These are phyloP conservation scores for Notothenia rossii DNA, from an alignment of 2,113 vertebrate species.

Conservation along the genomic window DNA sequence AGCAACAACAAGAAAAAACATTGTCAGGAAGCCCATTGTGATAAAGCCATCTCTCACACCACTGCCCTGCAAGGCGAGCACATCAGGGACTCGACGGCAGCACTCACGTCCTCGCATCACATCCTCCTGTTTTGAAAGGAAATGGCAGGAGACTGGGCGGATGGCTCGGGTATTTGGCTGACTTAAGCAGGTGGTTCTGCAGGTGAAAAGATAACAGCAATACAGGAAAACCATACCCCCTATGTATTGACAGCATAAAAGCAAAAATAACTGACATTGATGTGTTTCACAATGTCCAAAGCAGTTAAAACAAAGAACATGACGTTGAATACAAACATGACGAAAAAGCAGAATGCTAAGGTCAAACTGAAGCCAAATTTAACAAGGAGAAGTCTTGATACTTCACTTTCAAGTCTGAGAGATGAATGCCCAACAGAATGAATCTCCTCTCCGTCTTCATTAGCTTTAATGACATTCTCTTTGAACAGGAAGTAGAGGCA, in stretches of 20 bases:
- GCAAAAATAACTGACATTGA: not conserved
- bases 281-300: not conserved
- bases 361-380: conserved; percentile 28
- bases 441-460: conserved; percentile 58
- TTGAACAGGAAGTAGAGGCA: conserved; percentile 69
- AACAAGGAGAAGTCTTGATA: conserved; percentile 29
- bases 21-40: conserved; percentile 63
- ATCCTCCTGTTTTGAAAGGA: conserved; percentile 73
- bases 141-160: conserved; percentile 48
- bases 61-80: conserved; percentile 26
- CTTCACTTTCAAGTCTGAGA: conserved; percentile 53
- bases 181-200: conserved; percentile 47
- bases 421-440: conserved; percentile 57
- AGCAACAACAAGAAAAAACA: not conserved
- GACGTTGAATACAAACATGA: not conserved
- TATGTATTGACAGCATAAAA: not conserved
- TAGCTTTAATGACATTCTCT: conserved; percentile 79
- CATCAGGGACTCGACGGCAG: conserved; percentile 54
- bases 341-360: conserved; percentile 5
- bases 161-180: not conserved
- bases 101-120: conserved; percentile 64
- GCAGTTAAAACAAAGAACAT: not conserved
- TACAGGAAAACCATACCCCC: not conserved
- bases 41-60: conserved; percentile 49
- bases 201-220: conserved; percentile 6